Evolutionary conservation across 2,888 invertebrate species (phyloP).

Genomic region (Cerastis leucographa): DNA sequence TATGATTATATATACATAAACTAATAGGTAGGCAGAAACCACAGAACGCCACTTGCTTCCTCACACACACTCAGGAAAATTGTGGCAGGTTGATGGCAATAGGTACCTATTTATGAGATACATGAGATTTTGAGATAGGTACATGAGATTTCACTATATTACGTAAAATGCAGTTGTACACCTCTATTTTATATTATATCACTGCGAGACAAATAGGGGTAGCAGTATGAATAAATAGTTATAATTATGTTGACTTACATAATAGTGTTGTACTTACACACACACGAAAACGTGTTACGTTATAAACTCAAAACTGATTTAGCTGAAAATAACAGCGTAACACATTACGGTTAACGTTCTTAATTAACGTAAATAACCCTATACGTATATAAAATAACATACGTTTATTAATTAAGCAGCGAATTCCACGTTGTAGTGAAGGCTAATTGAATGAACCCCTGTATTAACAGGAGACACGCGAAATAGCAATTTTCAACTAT

Average conservation of each 20-base stretch:
- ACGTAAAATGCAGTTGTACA: too few relatives aligned
- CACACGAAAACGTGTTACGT: constrained; percentile 17
- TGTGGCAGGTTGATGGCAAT: too few relatives aligned
- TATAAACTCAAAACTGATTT: constrained; percentile 49
- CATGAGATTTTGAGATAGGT: too few relatives aligned
- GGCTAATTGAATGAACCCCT: constrained; percentile 64
- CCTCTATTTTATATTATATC: not conserved
- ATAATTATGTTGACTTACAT: not conserved
- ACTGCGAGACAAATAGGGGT: not conserved
- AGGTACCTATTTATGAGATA: too few relatives aligned
- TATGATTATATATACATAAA: too few relatives aligned
- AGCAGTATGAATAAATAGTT: not conserved
- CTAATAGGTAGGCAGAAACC: too few relatives aligned
- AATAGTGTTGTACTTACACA: constrained; percentile 27
- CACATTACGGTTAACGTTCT: constrained; percentile 49
- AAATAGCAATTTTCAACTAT: constrained; percentile 75
- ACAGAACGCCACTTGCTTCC: too few relatives aligned
- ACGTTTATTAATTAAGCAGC: constrained; percentile 62
- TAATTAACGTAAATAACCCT: constrained; percentile 58
- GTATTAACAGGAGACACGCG: constrained; percentile 74
- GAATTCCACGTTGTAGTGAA: constrained; percentile 55
- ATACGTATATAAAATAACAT: constrained; percentile 40
- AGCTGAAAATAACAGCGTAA: constrained; percentile 49
- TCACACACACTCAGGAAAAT: too few relatives aligned
- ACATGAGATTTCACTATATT: too few relatives aligned